Conservation (phyloP, 1,140 invertebrate genomes). For the Pantala flavescens region DNA sequence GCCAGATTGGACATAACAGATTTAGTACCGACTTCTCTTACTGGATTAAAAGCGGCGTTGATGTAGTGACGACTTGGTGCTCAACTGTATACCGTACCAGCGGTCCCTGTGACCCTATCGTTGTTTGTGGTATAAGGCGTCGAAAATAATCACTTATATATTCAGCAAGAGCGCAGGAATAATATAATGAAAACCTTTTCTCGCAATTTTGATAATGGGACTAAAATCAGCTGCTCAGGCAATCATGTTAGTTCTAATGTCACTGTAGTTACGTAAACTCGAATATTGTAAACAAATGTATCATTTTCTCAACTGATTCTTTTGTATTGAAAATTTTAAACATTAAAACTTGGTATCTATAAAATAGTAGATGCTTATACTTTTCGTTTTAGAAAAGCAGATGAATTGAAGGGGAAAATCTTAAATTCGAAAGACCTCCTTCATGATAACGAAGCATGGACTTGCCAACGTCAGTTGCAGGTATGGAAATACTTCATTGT, state of each 20-base stretch:
- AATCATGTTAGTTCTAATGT: slow-evolving; percentile 44
- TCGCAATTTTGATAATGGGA: slow-evolving; percentile 42
- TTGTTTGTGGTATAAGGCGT: background rate
- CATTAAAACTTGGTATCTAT: no score
- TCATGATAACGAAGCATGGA: slow-evolving; percentile 49
- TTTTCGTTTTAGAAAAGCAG: slow-evolving; percentile 47
- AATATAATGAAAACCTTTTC: background rate
- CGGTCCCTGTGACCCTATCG: background rate
- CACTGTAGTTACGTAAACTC: slow-evolving; percentile 14
- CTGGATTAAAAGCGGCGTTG: no score
- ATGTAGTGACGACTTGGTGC: no score
- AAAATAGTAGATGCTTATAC: slow-evolving; percentile 17
- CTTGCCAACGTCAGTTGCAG: slow-evolving; percentile 51
- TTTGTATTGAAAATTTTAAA: no score
- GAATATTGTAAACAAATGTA: no score
- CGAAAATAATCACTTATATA: no score
- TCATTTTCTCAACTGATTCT: no score
- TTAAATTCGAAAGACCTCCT: slow-evolving; percentile 48
- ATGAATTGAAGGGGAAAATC: slow-evolving; percentile 56
- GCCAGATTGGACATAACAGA: no score
- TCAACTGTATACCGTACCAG: background rate
- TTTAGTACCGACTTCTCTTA: no score
- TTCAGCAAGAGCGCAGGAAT: background rate
- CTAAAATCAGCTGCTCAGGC: slow-evolving; percentile 59
- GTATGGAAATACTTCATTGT: slow-evolving; percentile 24